Evolutionary conservation across 1,140 invertebrate genomes (phyloP).

Genomic region (Scylla paramamosain): DNA sequence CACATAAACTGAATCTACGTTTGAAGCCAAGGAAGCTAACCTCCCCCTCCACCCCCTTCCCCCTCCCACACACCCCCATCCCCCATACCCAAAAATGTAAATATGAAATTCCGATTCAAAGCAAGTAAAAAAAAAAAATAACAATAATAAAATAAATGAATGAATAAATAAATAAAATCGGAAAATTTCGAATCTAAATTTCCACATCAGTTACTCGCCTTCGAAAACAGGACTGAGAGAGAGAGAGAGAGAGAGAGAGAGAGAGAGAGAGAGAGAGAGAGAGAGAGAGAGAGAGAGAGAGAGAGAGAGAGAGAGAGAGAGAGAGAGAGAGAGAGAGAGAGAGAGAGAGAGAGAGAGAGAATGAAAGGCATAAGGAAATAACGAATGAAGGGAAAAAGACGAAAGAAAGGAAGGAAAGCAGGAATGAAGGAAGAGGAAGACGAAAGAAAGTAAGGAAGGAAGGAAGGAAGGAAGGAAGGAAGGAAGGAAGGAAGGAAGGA

Average conservation of each 20-base stretch:
- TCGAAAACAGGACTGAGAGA: neutral
- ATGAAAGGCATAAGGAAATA: too few species aligned
- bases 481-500: neutral
- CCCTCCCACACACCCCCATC: too few species aligned
- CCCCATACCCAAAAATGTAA: too few species aligned
- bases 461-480: neutral
- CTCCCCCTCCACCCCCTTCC: too few species aligned
- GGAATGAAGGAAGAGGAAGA: neutral
- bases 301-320: slow-evolving; percentile 31
- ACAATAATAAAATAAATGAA: too few species aligned
- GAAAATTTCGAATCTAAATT: too few species aligned
- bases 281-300: slow-evolving; percentile 51
- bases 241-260: slow-evolving; percentile 50
- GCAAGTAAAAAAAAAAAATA: too few species aligned
- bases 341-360: neutral
- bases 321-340: slow-evolving; percentile 37
- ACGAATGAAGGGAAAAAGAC: neutral
- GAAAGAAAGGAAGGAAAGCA: neutral
- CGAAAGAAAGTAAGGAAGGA: neutral
- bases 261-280: slow-evolving; percentile 52
- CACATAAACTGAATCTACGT: too few species aligned
- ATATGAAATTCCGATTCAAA: too few species aligned
- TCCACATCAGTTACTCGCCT: neutral
- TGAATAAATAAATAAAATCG: too few species aligned
- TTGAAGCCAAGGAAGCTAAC: too few species aligned